Conservation (phyloP, 2,888 invertebrate species). For the Drosophila borborema region DNA sequence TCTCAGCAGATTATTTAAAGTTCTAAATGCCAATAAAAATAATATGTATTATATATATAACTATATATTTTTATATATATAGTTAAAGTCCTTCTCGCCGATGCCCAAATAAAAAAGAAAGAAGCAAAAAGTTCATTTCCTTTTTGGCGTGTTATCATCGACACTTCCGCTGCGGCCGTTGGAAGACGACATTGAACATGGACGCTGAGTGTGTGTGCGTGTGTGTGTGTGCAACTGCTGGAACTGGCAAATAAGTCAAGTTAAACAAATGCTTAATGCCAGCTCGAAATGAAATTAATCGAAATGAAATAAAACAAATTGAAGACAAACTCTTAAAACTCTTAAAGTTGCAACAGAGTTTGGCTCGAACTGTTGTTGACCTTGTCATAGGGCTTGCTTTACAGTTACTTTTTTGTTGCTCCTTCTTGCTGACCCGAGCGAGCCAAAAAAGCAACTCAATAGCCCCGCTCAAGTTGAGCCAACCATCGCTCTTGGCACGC, state of each 20-base stretch:
- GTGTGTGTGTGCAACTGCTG: neutral
- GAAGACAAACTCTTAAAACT: conserved; percentile 16
- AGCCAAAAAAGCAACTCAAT: neutral
- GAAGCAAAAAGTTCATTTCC: conserved; percentile 77
- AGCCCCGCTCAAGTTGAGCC: neutral
- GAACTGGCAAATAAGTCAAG: conserved; percentile 35
- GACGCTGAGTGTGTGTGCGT: conserved; percentile 7
- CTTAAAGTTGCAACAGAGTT: conserved; percentile 20
- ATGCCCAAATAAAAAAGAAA: conserved; percentile 56
- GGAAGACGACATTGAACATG: conserved; percentile 53
- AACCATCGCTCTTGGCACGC: conserved; percentile 10
- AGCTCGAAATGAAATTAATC: conserved; percentile 12
- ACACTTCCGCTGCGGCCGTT: conserved; percentile 63
- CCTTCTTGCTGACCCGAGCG: neutral
- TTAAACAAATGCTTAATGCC: conserved; percentile 54
- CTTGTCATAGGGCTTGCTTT: conserved; percentile 2
- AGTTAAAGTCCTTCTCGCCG: neutral
- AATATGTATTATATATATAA: too few relatives aligned
- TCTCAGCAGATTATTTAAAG: too few relatives aligned
- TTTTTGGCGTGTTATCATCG: conserved; percentile 78
- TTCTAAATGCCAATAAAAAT: too few relatives aligned
- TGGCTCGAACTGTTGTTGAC: conserved; percentile 9
- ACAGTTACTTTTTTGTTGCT: neutral
- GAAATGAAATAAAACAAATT: conserved; percentile 17
- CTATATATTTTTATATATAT: too few relatives aligned